Evolutionary conservation across 2,797 vertebrate genomes (phyloP), one percentile per base, ranked within the genome.

Genomic region (Neoniphon sammara): DNA sequence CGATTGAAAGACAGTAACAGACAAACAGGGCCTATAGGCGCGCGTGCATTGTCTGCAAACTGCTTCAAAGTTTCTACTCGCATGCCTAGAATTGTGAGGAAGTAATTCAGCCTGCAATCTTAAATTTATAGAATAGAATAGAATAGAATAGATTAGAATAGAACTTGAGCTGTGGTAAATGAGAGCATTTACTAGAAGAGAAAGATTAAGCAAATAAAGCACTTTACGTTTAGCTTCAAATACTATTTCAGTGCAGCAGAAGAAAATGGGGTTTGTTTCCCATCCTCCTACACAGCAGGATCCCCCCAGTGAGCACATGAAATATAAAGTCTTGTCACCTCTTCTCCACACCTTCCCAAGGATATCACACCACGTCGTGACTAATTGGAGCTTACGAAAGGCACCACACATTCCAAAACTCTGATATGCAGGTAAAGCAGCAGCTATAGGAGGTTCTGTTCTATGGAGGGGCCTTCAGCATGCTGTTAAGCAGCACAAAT

Each of bases 351-450:
- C 84, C 69, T 66, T 83, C 50, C 30, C 34, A 52, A 52, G 72
- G 46, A 59, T 50, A 77, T 85, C 77, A 77, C 73, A 83, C 47
- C 55, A 7, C 30, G 69, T 36, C 76, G 78, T 79, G 74, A 79
- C 62, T 73, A 72, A 88, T 66, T 86, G 68, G 54, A 64, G 75
- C 50, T 57, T 63, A 82, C 57, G 79, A 80, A n/a, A 85, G 5
- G 75, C 27, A 10, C 39, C 67, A 56, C 21, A 80, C 66, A 60
- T 71, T 78, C 20, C 78, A 78, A 65, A 44, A 15, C 5, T 56
- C 21, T 72, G 62, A 31, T 49, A 10, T 36, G 59, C 47, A 84
- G 68, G 58, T 82, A 21, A 63, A 62, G 30, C 54, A 42, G 44
- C 61, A 2, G 36, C 10, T 53, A 12, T 73, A 27, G 25, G 57